phyloP scores from a whole-genome alignment of 1,140 invertebrate genomes.

The Solenopsis invicta region DNA sequence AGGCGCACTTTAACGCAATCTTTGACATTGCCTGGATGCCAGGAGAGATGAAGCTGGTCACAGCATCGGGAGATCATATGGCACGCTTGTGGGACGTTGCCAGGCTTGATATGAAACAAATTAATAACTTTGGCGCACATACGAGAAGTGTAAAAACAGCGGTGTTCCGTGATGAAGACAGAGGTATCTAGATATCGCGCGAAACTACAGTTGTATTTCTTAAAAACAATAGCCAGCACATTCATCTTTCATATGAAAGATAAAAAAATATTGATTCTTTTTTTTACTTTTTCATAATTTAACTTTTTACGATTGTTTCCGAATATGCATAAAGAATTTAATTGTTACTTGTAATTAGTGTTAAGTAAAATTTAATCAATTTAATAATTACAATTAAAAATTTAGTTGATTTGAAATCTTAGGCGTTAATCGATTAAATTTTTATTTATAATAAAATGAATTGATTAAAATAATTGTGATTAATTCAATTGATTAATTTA shows the following conservation, averaged over 20 bases:
- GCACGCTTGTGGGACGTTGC: constrained; percentile 91
- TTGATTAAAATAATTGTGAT: too few relatives aligned
- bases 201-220: not conserved
- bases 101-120: constrained; percentile 83
- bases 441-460: too few relatives aligned
- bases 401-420: too few relatives aligned
- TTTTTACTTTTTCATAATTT: not conserved
- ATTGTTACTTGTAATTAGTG: not conserved
- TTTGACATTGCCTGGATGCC: constrained; percentile 96
- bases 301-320: not conserved
- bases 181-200: constrained; percentile 81
- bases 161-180: constrained; percentile 90
- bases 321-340: constrained; percentile 22
- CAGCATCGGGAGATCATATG: constrained; percentile 94
- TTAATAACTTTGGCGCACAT: constrained; percentile 91
- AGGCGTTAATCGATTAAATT: too few relatives aligned
- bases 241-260: not conserved
- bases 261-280: not conserved
- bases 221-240: not conserved
- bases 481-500: too few relatives aligned
- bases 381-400: too few relatives aligned
- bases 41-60: constrained; percentile 91
- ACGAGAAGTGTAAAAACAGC: constrained; percentile 93
- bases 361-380: too few relatives aligned
- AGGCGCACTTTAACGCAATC: constrained; percentile 95